Evolutionary conservation across 2,888 invertebrate genomes (phyloP).

Genomic region (Poecilus cupreus): DNA sequence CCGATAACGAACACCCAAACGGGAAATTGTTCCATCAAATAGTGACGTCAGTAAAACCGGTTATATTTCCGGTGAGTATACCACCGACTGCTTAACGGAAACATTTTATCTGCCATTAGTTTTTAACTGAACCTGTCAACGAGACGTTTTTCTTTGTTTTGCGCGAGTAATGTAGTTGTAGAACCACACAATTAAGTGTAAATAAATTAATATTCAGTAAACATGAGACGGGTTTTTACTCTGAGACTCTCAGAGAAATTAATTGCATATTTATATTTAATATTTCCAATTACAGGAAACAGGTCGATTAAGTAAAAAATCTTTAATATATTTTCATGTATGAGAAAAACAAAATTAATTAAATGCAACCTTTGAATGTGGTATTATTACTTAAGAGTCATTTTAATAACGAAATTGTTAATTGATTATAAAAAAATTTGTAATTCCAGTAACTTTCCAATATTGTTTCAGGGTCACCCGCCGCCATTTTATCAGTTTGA

Average conservation of each 20-base stretch:
- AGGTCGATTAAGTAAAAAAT: neutral
- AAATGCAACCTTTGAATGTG: too few species aligned
- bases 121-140: slow-evolving; percentile 26
- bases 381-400: too few species aligned
- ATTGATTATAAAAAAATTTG: too few species aligned
- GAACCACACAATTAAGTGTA: slow-evolving; percentile 16
- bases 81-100: slow-evolving; percentile 14
- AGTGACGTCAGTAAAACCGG: slow-evolving; percentile 26
- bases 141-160: neutral
- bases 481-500: too few species aligned
- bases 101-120: slow-evolving; percentile 28
- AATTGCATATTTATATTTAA: slow-evolving; percentile 13
- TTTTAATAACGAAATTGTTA: too few species aligned
- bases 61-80: slow-evolving; percentile 40
- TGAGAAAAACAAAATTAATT: too few species aligned
- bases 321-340: too few species aligned
- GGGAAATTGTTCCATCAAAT: slow-evolving; percentile 49
- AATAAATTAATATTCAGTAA: slow-evolving; percentile 32
- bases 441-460: too few species aligned
- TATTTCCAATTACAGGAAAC: slow-evolving; percentile 12
- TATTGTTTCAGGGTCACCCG: too few species aligned
- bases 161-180: neutral
- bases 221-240: neutral
- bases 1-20: slow-evolving; percentile 3
- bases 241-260: neutral